Conservation (phyloP, 23 tunicate species). For the Corella eumyota region DNA sequence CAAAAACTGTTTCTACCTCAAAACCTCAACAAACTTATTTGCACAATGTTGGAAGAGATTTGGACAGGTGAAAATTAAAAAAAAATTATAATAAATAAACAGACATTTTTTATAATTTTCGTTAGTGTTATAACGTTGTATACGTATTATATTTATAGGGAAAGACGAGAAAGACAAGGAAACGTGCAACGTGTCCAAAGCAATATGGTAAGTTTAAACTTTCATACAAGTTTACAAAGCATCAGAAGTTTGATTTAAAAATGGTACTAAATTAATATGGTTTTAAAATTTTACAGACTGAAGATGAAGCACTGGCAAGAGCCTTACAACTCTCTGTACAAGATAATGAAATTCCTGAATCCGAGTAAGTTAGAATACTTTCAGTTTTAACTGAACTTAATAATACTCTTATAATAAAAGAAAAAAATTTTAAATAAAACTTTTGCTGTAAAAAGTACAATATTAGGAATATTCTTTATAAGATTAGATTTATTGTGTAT, state of each 20-base stretch:
- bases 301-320: constrained; percentile 82
- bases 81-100: too few relatives aligned
- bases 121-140: too few relatives aligned
- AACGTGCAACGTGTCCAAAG: constrained; percentile 5
- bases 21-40: constrained; percentile 64
- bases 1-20: constrained; percentile 22
- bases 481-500: background rate
- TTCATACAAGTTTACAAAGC: background rate
- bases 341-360: too few relatives aligned
- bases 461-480: background rate
- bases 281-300: constrained; percentile 17
- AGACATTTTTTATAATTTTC: too few relatives aligned
- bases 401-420: background rate
- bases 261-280: too few relatives aligned
- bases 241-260: too few relatives aligned
- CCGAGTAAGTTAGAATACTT: too few relatives aligned
- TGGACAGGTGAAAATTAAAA: constrained; percentile 21
- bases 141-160: constrained; percentile 22
- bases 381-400: too few relatives aligned
- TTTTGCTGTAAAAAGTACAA: background rate
- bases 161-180: constrained; percentile 23
- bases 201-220: constrained; percentile 22
- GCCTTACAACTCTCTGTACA: constrained; percentile 74
- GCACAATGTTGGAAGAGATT: constrained; percentile 36
- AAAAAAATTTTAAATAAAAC: background rate